Percentiles rank a stretch among this genome's conserved stretches.
These are phyloP conservation scores for Drosophila cardini DNA, from an alignment of 1,140 invertebrate genomes.

Conservation along the genomic window DNA sequence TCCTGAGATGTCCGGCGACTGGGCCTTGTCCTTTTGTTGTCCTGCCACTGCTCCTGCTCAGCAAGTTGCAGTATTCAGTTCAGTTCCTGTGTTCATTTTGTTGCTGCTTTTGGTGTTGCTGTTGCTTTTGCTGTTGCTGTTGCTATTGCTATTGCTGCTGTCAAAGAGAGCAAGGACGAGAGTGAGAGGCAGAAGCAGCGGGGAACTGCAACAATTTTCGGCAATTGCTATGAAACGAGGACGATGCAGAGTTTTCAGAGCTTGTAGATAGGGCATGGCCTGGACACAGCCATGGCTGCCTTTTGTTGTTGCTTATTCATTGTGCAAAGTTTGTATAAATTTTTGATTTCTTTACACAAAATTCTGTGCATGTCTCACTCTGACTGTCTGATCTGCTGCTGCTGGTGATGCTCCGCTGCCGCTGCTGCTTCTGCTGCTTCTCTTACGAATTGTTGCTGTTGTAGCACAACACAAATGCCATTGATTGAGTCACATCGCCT, in stretches of 20 bases:
- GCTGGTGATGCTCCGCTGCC: constrained; percentile 26
- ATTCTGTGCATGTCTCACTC: constrained; percentile 76
- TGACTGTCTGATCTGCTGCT: constrained; percentile 66
- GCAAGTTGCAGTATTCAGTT: constrained; percentile 66
- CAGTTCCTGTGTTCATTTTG: constrained; percentile 52
- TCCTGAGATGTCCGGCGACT: constrained; percentile 53
- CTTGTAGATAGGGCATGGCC: constrained; percentile 18
- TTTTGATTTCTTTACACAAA: constrained; percentile 83
- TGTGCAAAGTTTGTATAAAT: constrained; percentile 83
- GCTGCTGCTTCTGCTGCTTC: constrained; percentile 10
- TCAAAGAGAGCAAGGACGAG: constrained; percentile 49
- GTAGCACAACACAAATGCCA: constrained; percentile 76
- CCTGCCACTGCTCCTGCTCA: constrained; percentile 1
- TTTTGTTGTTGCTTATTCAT: constrained; percentile 81
- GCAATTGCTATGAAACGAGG: constrained; percentile 70
- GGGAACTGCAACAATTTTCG: constrained; percentile 75
- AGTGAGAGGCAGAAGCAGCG: constrained; percentile 25
- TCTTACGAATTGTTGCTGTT: constrained; percentile 6
- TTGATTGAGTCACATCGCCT: constrained; percentile 82
- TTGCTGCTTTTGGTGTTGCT: constrained; percentile 18
- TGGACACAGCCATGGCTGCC: constrained; percentile 49
- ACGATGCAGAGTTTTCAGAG: constrained; percentile 26
- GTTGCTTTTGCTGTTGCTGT: constrained; percentile 32
- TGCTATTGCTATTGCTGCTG: constrained; percentile 38
- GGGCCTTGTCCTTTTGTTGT: constrained; percentile 65